A percentile compares a stretch with the other conserved stretches of the same genome.
Evolutionary conservation across 2,797 vertebrate species (phyloP).

Genomic region (Phalanger gymnotis): DNA sequence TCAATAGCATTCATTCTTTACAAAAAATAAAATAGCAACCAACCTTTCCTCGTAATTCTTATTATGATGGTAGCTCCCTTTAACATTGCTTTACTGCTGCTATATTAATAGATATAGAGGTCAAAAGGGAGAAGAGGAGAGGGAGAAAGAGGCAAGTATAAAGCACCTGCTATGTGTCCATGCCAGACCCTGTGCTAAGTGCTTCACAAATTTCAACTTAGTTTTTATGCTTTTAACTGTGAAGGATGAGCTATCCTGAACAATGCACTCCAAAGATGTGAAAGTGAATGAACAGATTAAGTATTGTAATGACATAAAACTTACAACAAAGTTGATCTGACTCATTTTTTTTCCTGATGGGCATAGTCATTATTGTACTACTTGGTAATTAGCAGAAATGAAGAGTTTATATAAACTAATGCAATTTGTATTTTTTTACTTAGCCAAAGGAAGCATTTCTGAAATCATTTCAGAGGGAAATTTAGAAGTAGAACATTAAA

Average conservation of each 20-base stretch:
- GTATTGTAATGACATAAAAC: not conserved
- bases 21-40: not conserved
- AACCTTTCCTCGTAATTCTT: not conserved
- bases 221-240: not conserved
- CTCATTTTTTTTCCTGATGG: not conserved
- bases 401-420: not conserved
- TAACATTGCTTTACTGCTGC: slow-evolving; percentile 16
- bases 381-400: not conserved
- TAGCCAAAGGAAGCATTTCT: not conserved
- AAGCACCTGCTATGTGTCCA: not conserved
- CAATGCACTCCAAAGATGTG: not conserved
- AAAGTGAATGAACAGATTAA: not conserved
- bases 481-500: not conserved
- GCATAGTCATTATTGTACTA: not conserved
- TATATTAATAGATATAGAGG: not conserved
- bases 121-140: not conserved
- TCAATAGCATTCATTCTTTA: slow-evolving; percentile 2
- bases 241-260: not conserved
- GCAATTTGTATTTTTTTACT: not conserved
- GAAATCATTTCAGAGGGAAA: not conserved
- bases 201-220: not conserved
- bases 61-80: not conserved
- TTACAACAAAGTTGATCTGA: not conserved
- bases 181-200: not conserved
- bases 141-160: not conserved